Base-by-base conservation (phyloP, 2,113 vertebrate species). In the Hippoglossus stenolepis region DNA sequence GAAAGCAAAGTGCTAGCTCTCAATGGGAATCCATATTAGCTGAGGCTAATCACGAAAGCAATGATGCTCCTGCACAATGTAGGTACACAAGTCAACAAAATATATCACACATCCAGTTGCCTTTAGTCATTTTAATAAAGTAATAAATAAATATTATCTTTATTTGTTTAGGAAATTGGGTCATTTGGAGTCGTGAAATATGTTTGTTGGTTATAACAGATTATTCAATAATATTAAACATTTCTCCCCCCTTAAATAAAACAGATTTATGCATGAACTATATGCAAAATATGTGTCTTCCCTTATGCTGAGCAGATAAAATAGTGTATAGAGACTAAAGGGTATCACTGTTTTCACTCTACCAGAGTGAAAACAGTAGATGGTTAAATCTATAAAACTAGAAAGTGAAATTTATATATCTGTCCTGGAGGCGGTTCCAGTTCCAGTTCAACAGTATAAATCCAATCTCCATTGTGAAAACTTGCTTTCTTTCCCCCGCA, bases 41-140 rank as follows among this genome's bases (percentile, higher is more conserved):
- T 17, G 11, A 65, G 70, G 70, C 14, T 74, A 68, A 69, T 73
- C 21, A 40, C 60, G 20, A 38, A 23, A 45, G 71, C 76, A 75
- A 79, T 65, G 65, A 71, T 67, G 73, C 17, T 43, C 53, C 60
- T 68, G 73, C 68, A 61, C 81, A 79, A 51, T 51, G 47, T 51
- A 18, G 4, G 47, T 51, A 20, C 14, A 20, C 47, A 51, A 51
- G 17, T 51, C 18, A 13, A 43, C 40, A 43, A 3, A 13, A 13
- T 43, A 11, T 12, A 43, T 1, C 13, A 18, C 47, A 20, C 14
- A 15, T 6, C 18, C 1, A 17, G 47, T 51, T 4, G 12, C 15
- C 13, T 47, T 47, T 47, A 47, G 45, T 1, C 45, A 47, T 18
- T 51, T 15, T 51, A 31, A 31, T 31, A 1, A 31, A 31, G 31